Evolutionary conservation across 2,888 invertebrate species (phyloP).

Genomic region (Balanococcus diminutus): DNA sequence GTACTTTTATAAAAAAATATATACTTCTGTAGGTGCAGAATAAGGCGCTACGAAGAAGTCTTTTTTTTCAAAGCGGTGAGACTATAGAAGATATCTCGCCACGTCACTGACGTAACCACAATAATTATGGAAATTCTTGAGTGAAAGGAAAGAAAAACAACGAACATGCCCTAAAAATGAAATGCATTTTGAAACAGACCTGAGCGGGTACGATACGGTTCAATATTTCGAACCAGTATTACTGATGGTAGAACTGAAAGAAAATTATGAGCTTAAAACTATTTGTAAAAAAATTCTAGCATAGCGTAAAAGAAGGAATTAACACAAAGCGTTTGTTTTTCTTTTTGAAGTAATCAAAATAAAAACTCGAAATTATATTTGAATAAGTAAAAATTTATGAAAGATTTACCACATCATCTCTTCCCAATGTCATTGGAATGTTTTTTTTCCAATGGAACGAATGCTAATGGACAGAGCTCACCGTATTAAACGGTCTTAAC

Average conservation of each 20-base stretch:
- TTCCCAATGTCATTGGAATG: constrained; percentile 48
- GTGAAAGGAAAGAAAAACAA: background rate
- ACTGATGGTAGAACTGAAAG: constrained; percentile 16
- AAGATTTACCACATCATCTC: constrained; percentile 50
- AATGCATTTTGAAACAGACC: background rate
- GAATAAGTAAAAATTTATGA: constrained; percentile 49
- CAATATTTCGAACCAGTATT: background rate
- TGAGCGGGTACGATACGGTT: background rate
- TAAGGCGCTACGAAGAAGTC: background rate
- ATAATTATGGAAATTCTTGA: background rate
- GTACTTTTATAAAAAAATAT: background rate
- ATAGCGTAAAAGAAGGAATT: constrained; percentile 40
- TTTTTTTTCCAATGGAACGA: constrained; percentile 49
- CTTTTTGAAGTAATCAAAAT: constrained; percentile 31
- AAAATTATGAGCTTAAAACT: constrained; percentile 23
- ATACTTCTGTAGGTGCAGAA: background rate
- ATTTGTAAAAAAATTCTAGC: constrained; percentile 3
- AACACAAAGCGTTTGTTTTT: constrained; percentile 36
- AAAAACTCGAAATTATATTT: constrained; percentile 39
- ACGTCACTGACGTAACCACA: background rate
- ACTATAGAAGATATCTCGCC: constrained; percentile 10
- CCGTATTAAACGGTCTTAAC: constrained; percentile 50
- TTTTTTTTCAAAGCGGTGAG: background rate
- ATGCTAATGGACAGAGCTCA: constrained; percentile 47
- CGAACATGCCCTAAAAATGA: background rate